Evolutionary conservation across 2,888 invertebrate genomes (phyloP).

Genomic region (Copidosoma aretas): DNA sequence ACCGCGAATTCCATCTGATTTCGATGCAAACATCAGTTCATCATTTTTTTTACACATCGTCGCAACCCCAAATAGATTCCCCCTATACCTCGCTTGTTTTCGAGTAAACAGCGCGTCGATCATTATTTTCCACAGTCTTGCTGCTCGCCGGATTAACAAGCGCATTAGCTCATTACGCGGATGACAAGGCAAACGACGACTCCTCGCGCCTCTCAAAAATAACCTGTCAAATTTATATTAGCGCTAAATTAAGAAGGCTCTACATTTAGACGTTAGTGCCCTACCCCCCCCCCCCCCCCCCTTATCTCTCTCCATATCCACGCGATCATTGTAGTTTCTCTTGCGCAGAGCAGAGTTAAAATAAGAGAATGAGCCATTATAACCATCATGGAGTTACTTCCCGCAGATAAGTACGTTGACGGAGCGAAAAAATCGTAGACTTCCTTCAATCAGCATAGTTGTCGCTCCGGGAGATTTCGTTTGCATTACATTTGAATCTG

Average conservation of each 20-base stretch:
- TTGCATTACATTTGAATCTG: no score
- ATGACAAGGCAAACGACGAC: not conserved
- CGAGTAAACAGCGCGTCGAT: no score
- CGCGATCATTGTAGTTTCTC: not conserved
- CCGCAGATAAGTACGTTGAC: not conserved
- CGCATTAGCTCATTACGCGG: not conserved
- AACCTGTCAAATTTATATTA: slow-evolving; percentile 16
- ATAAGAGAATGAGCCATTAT: not conserved
- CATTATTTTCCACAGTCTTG: no score
- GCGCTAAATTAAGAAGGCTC: not conserved
- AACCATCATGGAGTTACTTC: not conserved
- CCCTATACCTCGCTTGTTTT: no score
- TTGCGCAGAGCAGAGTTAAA: not conserved
- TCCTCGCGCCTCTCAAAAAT: slow-evolving; percentile 1
- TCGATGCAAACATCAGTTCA: no score
- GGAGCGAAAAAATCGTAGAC: not conserved
- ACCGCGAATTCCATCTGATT: no score
- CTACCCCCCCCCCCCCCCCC: not conserved
- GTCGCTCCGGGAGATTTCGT: no score
- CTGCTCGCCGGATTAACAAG: not conserved
- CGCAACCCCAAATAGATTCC: no score
- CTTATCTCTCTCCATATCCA: no score
- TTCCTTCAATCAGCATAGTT: no score
- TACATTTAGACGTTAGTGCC: slow-evolving; percentile 3
- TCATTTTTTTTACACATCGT: no score